These are phyloP conservation scores for Tenodera sinensis DNA, from an alignment of 2,888 invertebrate genomes.

Conservation along the genomic window DNA sequence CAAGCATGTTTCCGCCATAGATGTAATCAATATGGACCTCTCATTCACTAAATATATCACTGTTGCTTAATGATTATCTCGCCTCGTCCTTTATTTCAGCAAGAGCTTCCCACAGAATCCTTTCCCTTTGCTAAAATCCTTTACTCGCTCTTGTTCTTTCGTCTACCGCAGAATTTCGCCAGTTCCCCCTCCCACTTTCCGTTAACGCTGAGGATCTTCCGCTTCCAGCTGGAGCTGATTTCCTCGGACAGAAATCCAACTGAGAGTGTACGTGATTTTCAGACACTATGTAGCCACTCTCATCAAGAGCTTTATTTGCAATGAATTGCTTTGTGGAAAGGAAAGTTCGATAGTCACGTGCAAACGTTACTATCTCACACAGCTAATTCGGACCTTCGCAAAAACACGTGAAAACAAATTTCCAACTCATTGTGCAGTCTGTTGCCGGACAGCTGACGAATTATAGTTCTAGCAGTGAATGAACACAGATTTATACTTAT, in stretches of 20 bases:
- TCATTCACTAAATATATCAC: background rate
- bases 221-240: background rate
- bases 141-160: background rate
- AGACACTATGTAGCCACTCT: background rate
- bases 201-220: background rate
- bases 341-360: background rate
- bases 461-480: too few relatives aligned
- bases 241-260: background rate
- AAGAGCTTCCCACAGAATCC: background rate
- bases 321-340: background rate
- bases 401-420: background rate
- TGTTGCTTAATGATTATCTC: background rate
- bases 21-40: background rate
- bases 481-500: too few relatives aligned
- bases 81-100: background rate
- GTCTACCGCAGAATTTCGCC: background rate
- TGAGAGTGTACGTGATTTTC: background rate
- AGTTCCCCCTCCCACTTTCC: background rate
- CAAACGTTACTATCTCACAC: background rate
- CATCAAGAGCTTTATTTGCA: background rate
- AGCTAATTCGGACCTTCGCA: background rate
- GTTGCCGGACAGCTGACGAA: too few relatives aligned
- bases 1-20: too few relatives aligned
- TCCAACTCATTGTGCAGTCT: too few relatives aligned
- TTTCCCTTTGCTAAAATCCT: background rate